Conservation (phyloP, 2,888 invertebrate species). For the Herminia tarsipennalis region DNA sequence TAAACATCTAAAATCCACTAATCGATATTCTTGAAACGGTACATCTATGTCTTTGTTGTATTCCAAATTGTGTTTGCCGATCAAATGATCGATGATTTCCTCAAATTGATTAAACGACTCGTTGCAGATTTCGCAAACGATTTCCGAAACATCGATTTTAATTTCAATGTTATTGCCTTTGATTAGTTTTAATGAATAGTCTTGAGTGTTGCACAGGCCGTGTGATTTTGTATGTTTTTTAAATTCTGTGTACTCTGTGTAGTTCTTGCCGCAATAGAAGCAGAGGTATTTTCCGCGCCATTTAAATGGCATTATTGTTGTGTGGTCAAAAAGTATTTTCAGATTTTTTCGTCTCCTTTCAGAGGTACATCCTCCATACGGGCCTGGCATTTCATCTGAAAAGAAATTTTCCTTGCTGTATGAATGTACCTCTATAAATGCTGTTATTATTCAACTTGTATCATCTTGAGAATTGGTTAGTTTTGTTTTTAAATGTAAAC, state of each 20-base stretch:
- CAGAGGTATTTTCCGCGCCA: constrained; percentile 73
- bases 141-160: constrained; percentile 72
- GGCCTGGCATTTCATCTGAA: constrained; percentile 70
- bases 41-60: constrained; percentile 65
- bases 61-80: constrained; percentile 62
- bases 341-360: constrained; percentile 72
- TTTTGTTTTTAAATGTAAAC: background rate
- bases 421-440: constrained; percentile 48
- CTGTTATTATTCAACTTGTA: constrained; percentile 26
- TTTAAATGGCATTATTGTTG: constrained; percentile 74
- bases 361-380: constrained; percentile 59
- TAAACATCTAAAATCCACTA: constrained; percentile 63
- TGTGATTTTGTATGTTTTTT: constrained; percentile 71
- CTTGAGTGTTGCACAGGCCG: constrained; percentile 59
- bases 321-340: constrained; percentile 75
- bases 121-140: constrained; percentile 67
- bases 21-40: constrained; percentile 64
- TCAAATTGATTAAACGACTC: constrained; percentile 56
- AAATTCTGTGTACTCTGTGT: constrained; percentile 62
- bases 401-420: constrained; percentile 69
- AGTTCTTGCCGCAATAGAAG: constrained; percentile 70
- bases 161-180: constrained; percentile 66
- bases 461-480: constrained; percentile 17
- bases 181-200: constrained; percentile 60
- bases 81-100: constrained; percentile 70